These are phyloP conservation scores for Electrophaes corylata DNA, from an alignment of 2,888 invertebrate species.

Conservation along the genomic window DNA sequence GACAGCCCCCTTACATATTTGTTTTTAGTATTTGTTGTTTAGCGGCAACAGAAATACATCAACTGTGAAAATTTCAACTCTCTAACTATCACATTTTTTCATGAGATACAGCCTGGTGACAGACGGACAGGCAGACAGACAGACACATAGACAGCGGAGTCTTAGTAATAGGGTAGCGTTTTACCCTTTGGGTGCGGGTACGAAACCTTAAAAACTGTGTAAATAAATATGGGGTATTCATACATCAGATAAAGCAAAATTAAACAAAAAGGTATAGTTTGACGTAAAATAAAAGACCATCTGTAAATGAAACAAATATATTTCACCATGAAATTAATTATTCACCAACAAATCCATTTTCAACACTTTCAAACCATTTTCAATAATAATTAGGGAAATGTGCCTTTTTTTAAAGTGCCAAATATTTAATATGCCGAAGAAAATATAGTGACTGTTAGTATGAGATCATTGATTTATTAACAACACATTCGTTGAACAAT, in stretches of 20 bases:
- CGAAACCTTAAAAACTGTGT: no score
- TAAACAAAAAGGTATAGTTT: constrained; percentile 1
- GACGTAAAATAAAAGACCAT: constrained; percentile 63
- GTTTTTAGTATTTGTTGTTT: no score
- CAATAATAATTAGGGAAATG: constrained; percentile 82
- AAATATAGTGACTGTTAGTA: constrained; percentile 65
- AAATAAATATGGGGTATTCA: no score
- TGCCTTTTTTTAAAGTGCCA: constrained; percentile 83
- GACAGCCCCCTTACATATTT: no score
- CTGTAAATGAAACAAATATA: constrained; percentile 84
- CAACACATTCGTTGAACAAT: constrained; percentile 58
- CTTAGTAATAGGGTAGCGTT: no score
- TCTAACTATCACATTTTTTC: no score
- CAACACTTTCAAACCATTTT: constrained; percentile 83
- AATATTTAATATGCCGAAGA: constrained; percentile 76
- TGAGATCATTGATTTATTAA: constrained; percentile 73
- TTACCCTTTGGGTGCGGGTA: no score
- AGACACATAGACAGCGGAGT: no score
- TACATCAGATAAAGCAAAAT: not conserved
- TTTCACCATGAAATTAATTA: constrained; percentile 84
- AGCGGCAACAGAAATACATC: no score
- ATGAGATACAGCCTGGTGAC: no score
- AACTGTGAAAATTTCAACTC: no score
- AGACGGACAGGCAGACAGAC: no score
- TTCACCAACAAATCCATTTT: constrained; percentile 85